phyloP scores from a whole-genome alignment of 2,113 vertebrate genomes.

The Forbesichthys papilliferus region DNA sequence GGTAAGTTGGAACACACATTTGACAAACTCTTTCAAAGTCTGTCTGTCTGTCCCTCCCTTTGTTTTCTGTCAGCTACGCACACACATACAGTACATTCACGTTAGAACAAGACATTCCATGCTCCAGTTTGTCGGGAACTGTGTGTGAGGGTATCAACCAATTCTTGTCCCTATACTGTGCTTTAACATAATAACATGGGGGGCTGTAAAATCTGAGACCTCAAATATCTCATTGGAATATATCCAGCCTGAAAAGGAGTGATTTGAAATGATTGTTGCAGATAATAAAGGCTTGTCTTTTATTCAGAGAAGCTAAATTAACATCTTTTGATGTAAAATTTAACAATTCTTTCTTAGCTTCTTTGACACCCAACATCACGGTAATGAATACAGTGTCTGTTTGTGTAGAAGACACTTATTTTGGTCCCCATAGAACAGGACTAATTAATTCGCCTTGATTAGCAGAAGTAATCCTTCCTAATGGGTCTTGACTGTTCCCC shows the following conservation, averaged over 20 bases:
- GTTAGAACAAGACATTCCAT: too few relatives aligned
- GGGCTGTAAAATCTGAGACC: too few relatives aligned
- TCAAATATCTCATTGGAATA: not conserved
- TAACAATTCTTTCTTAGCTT: not conserved
- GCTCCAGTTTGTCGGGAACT: too few relatives aligned
- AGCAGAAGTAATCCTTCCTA: conserved; percentile 48
- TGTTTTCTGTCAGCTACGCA: not conserved
- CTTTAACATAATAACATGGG: not conserved
- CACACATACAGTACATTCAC: too few relatives aligned
- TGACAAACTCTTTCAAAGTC: too few relatives aligned
- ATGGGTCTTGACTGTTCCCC: conserved; percentile 29
- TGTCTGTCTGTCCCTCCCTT: too few relatives aligned
- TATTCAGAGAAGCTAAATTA: not conserved
- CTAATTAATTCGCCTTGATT: conserved; percentile 39
- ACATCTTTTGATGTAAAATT: not conserved
- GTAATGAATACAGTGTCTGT: too few relatives aligned
- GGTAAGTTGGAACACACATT: conserved; percentile 75
- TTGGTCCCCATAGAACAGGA: too few relatives aligned
- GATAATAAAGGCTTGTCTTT: not conserved
- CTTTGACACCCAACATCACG: not conserved
- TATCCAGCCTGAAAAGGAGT: not conserved
- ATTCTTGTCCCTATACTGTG: not conserved
- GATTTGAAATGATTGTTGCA: not conserved
- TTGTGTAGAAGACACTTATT: too few relatives aligned
- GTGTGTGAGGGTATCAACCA: too few relatives aligned